Percentiles rank a stretch among this genome's conserved stretches.
These are phyloP conservation scores for Arion vulgaris DNA, from an alignment of 1,140 invertebrate genomes.

Conservation along the genomic window DNA sequence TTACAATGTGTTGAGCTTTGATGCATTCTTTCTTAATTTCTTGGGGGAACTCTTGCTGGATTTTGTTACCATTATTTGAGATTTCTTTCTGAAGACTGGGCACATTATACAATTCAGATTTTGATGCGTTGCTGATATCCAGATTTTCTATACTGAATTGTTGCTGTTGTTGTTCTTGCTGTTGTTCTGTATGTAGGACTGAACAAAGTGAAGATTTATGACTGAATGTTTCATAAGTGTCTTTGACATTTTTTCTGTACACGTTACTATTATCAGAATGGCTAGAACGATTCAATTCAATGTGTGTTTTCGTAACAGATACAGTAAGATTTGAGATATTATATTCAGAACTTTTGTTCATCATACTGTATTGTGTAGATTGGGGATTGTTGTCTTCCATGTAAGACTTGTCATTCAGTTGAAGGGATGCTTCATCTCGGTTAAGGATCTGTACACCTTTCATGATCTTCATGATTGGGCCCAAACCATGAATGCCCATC, in stretches of 20 bases:
- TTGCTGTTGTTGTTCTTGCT: too few species aligned
- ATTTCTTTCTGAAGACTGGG: not conserved
- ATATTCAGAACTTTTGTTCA: not conserved
- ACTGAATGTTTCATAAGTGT: too few species aligned
- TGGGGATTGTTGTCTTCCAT: not conserved
- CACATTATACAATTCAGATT: not conserved
- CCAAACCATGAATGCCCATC: constrained; percentile 64
- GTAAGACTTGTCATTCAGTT: not conserved
- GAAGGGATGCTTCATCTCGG: not conserved
- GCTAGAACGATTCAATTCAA: not conserved
- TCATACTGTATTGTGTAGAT: too few species aligned
- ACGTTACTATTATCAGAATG: not conserved
- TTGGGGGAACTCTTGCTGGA: not conserved
- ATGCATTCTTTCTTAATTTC: not conserved
- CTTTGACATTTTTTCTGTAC: not conserved
- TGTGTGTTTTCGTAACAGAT: not conserved
- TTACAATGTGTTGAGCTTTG: not conserved
- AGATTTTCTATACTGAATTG: not conserved
- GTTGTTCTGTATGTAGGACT: too few species aligned
- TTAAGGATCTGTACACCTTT: constrained; percentile 56
- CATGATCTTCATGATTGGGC: constrained; percentile 64
- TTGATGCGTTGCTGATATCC: not conserved
- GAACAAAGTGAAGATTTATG: too few species aligned
- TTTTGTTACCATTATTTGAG: not conserved
- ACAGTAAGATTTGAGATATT: not conserved